A percentile compares a stretch with the other conserved stretches of the same genome.
These are phyloP conservation scores for Sternotherus odoratus DNA, from an alignment of 2,797 vertebrate genomes.

Conservation along the genomic window DNA sequence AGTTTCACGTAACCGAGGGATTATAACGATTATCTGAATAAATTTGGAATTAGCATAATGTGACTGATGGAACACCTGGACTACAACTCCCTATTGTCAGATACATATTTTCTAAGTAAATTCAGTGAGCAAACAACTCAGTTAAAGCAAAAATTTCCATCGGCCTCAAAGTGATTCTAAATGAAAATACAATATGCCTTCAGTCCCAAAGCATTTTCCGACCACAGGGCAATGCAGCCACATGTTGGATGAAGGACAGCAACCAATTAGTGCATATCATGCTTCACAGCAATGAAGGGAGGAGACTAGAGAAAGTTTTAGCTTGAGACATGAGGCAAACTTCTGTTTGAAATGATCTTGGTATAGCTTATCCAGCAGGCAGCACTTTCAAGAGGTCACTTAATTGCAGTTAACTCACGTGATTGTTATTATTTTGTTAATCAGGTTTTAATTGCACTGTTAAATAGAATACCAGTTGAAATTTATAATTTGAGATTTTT, in stretches of 20 bases:
- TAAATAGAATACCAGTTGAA: no score
- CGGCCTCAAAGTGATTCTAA: not conserved
- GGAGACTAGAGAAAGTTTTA: conserved; percentile 9
- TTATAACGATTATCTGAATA: not conserved
- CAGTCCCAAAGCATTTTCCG: not conserved
- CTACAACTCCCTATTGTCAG: not conserved
- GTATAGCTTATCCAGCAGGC: not conserved
- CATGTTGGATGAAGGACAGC: not conserved
- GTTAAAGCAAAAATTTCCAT: not conserved
- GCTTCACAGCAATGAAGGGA: not conserved
- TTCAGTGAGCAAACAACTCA: not conserved
- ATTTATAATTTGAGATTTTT: no score
- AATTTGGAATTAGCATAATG: not conserved
- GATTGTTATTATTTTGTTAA: no score
- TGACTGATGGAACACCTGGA: not conserved
- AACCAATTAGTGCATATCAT: not conserved
- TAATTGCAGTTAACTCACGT: not conserved
- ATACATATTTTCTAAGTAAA: not conserved
- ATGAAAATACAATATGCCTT: not conserved
- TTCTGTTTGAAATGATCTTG: not conserved
- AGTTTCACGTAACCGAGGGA: not conserved
- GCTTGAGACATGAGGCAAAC: conserved; percentile 6
- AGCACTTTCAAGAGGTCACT: not conserved
- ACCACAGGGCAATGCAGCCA: not conserved
- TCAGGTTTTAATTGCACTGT: no score